Base-by-base conservation (phyloP, 2,888 invertebrate species). In the Myopa tessellatipennis region DNA sequence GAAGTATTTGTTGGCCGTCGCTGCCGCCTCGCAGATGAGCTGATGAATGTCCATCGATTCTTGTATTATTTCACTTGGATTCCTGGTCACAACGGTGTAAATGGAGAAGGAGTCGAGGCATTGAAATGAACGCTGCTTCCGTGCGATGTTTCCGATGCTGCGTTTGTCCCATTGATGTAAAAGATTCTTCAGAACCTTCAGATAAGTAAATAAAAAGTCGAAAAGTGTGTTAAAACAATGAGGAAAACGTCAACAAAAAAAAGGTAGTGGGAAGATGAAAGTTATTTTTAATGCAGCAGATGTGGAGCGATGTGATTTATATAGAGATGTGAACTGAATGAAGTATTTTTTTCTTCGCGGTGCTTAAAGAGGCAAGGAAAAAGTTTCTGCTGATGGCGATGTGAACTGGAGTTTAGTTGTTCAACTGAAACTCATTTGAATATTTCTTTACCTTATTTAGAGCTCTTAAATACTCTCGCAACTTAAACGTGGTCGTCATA, bases 31-130 rank as follows among this genome's bases (percentile, higher is more conserved):
- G 76, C 89, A 90, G n/a, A 89, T 87, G 70, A 88, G 65, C 55
- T 87, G 87, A 81, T 89, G 89, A 72, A 88, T 88, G 79, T 88
- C 89, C 88, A 88, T 88, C 0, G 88, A 87, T 65, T 88, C 89
- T 18, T 88, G 87, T 65, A 88, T 88, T 4, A 89, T 88, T 60
- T 89, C 89, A 0, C 83, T 81, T 0, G 88, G 88, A 81, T 88
- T 85, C 71, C 88, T 88, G 7, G 87, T 85, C 0, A 87, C 88
- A 34, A 88, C 87, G 0, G 88, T 88, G 81, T 89, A 87, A 86
- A 89, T 87, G 2, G 89, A 88, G 63, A 88, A 89, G 0, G 88
- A 87, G 69, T 88, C 87, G 16, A 88, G 74, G 34, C 88, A 88
- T n/a, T 87, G 87, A 65, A 87, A 79, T 0, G 88, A 88, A 2